Evolutionary conservation across 2,888 invertebrate genomes (phyloP).

Genomic region (Pyrgus malvae): DNA sequence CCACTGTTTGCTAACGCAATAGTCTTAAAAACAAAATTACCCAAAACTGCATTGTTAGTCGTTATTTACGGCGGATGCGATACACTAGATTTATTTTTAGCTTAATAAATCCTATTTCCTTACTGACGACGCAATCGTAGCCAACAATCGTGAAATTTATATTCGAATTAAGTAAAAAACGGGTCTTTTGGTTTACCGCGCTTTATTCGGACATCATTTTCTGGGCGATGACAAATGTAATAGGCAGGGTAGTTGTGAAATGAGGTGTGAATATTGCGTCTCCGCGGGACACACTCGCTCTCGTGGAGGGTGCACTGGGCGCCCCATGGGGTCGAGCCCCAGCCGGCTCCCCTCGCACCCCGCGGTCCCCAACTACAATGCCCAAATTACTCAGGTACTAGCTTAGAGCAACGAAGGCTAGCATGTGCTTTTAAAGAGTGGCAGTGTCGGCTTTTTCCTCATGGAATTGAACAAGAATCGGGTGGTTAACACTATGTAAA

Average conservation of each 20-base stretch:
- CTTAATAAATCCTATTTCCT: too few relatives aligned
- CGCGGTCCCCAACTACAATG: conserved; percentile 57
- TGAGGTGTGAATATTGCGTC: conserved; percentile 81
- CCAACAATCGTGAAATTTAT: not conserved
- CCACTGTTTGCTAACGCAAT: too few relatives aligned
- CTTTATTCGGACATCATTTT: conserved; percentile 30
- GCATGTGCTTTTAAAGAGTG: too few relatives aligned
- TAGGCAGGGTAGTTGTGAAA: conserved; percentile 70
- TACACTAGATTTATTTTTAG: too few relatives aligned
- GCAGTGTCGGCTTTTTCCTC: too few relatives aligned
- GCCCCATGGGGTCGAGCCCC: conserved; percentile 57
- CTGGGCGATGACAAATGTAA: conserved; percentile 63
- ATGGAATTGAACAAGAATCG: too few relatives aligned
- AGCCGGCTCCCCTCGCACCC: conserved; percentile 60
- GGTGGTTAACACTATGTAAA: too few relatives aligned
- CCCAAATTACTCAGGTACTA: conserved; percentile 66
- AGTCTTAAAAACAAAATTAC: too few relatives aligned
- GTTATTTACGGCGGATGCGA: too few relatives aligned
- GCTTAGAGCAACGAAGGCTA: too few relatives aligned
- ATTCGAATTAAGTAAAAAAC: not conserved
- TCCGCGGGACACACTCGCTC: conserved; percentile 57
- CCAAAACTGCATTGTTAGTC: too few relatives aligned
- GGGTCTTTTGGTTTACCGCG: conserved; percentile 6
- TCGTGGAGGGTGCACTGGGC: conserved; percentile 44
- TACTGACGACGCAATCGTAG: not conserved